These are phyloP conservation scores for Parelbella ahira DNA, from an alignment of 2,888 invertebrate species.

Conservation along the genomic window DNA sequence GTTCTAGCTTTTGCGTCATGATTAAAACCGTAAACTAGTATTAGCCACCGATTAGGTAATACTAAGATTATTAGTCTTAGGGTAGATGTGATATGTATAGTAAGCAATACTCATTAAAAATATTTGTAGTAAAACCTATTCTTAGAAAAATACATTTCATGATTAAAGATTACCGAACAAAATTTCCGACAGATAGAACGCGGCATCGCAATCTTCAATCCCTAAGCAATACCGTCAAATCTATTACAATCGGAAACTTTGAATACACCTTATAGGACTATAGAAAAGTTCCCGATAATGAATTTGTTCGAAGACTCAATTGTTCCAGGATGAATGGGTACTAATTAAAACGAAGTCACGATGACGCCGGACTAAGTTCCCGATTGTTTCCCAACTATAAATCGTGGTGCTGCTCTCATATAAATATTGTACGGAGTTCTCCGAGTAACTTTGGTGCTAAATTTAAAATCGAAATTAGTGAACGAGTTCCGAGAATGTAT, in stretches of 20 bases:
- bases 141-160: too few species aligned
- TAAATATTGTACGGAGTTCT: constrained; percentile 64
- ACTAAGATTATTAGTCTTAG: too few species aligned
- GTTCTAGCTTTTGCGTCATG: too few species aligned
- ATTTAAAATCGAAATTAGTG: constrained; percentile 58
- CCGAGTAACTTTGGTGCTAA: constrained; percentile 67
- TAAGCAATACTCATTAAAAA: too few species aligned
- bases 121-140: too few species aligned
- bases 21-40: too few species aligned
- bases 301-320: constrained; percentile 76
- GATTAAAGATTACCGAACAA: too few species aligned
- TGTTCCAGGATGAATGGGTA: constrained; percentile 79
- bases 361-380: constrained; percentile 70
- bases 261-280: constrained; percentile 77
- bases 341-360: constrained; percentile 81
- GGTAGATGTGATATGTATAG: too few species aligned
- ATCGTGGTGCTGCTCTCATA: constrained; percentile 66
- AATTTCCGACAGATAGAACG: constrained; percentile 37
- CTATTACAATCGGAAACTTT: constrained; percentile 65
- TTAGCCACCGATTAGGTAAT: too few species aligned
- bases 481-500: constrained; percentile 44
- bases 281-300: constrained; percentile 78
- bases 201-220: too few species aligned
- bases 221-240: too few species aligned
- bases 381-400: constrained; percentile 75